Conservation (phyloP, 2,113 vertebrate genomes). For the Esox niger region DNA sequence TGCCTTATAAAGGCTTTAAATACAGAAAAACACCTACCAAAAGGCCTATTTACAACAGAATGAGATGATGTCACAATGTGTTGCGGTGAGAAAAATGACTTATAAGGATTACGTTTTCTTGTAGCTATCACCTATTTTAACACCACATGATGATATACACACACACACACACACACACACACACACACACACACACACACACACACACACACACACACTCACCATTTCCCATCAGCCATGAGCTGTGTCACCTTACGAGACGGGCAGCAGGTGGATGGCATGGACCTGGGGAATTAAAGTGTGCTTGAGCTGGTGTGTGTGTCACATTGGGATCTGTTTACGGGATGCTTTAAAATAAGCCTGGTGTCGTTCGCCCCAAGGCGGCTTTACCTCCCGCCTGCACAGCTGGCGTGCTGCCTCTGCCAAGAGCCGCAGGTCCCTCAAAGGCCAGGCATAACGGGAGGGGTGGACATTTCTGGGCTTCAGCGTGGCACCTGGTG, state of each 20-base stretch:
- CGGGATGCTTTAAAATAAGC: no score
- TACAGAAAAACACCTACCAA: no score
- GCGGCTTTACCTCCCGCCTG: constrained; percentile 49
- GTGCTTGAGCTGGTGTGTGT: background rate
- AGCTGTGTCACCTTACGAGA: constrained; percentile 1
- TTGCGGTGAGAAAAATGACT: no score
- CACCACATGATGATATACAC: no score
- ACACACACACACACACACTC: constrained; percentile 10
- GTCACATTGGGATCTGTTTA: background rate
- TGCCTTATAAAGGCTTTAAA: no score
- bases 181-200: background rate
- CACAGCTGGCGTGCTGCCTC: constrained; percentile 38
- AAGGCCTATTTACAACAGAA: no score
- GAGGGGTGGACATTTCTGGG: constrained; percentile 45
- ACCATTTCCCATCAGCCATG: constrained; percentile 16
- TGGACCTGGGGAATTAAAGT: constrained; percentile 18
- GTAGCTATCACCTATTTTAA: no score
- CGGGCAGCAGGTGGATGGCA: constrained; percentile 25
- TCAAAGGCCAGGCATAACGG: constrained; percentile 25
- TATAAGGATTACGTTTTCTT: no score
- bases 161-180: no score
- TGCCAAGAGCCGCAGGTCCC: constrained; percentile 36
- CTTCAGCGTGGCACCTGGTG: constrained; percentile 19
- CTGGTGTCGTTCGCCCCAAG: no score
- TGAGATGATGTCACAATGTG: no score